Conservation (phyloP, 2,888 invertebrate genomes). For the Ectemnius lituratus region DNA sequence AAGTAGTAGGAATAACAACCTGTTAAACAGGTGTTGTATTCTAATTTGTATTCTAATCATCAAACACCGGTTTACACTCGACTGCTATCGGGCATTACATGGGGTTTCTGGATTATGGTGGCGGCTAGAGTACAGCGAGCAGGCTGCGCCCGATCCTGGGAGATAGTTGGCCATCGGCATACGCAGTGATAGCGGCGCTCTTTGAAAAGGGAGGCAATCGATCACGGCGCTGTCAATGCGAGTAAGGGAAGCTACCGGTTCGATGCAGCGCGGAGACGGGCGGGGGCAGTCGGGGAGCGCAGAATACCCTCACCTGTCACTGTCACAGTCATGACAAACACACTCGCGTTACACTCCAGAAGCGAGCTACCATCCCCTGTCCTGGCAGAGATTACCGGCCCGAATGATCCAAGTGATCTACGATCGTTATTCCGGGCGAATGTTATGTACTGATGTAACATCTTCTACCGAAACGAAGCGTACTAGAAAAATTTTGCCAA, state of each 20-base stretch:
- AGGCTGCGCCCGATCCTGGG: slow-evolving; percentile 3
- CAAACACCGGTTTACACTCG: background rate
- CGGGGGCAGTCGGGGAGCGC: slow-evolving; percentile 4
- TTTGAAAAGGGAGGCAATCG: slow-evolving; percentile 65
- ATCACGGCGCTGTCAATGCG: slow-evolving; percentile 66
- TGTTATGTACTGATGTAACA: background rate
- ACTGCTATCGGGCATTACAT: background rate
- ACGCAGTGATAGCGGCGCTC: slow-evolving; percentile 65
- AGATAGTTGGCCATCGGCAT: slow-evolving; percentile 52
- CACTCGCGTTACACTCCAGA: slow-evolving; percentile 28
- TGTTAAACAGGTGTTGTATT: background rate
- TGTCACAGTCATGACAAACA: slow-evolving; percentile 51
- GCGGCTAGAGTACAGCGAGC: no score
- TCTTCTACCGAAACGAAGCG: background rate
- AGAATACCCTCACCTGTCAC: slow-evolving; percentile 64
- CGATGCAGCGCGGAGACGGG: slow-evolving; percentile 22
- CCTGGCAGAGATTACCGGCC: slow-evolving; percentile 58
- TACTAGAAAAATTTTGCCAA: no score
- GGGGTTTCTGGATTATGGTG: no score
- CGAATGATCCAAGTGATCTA: slow-evolving; percentile 53
- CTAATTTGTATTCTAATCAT: background rate
- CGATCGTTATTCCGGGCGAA: slow-evolving; percentile 15
- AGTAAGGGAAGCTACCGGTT: slow-evolving; percentile 43
- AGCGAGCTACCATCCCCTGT: slow-evolving; percentile 40
- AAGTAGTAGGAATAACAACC: background rate